Conservation (phyloP, 2,797 vertebrate genomes). For the Hylomyscus alleni region DNA sequence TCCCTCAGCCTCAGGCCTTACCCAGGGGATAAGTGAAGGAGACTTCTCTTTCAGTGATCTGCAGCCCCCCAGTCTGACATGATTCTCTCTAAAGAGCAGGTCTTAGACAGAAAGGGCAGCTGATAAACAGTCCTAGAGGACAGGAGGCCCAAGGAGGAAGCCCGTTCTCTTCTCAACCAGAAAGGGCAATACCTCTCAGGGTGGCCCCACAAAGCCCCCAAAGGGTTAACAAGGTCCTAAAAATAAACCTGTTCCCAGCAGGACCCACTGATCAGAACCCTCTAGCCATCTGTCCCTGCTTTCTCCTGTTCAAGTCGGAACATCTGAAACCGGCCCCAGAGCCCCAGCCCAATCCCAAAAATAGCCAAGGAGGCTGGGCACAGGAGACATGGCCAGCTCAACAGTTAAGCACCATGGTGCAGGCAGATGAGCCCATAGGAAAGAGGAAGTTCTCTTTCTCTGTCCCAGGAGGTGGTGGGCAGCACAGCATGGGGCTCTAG, state of each 20-base stretch:
- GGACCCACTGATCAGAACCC: conserved; percentile 88
- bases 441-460: not conserved
- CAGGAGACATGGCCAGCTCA: not conserved
- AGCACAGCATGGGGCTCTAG: not conserved
- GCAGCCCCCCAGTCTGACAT: not conserved
- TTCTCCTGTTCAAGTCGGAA: conserved; percentile 88
- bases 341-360: conserved; percentile 89
- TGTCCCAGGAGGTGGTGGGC: not conserved
- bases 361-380: conserved; percentile 84
- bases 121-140: not conserved
- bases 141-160: conserved; percentile 1
- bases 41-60: not conserved
- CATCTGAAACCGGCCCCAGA: conserved; percentile 89
- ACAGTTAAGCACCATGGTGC: conserved; percentile 7
- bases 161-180: conserved; percentile 18
- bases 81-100: conserved; percentile 20
- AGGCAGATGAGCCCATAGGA: not conserved
- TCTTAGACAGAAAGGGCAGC: not conserved
- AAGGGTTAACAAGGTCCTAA: conserved; percentile 89
- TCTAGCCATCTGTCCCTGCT: conserved; percentile 90
- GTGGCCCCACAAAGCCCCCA: conserved; percentile 74
- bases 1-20: conserved; percentile 9
- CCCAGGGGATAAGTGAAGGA: not conserved
- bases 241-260: conserved; percentile 90
- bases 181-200: conserved; percentile 70